Base-by-base conservation (phyloP, 2,797 vertebrate genomes). In the Rhinophrynus dorsalis region DNA sequence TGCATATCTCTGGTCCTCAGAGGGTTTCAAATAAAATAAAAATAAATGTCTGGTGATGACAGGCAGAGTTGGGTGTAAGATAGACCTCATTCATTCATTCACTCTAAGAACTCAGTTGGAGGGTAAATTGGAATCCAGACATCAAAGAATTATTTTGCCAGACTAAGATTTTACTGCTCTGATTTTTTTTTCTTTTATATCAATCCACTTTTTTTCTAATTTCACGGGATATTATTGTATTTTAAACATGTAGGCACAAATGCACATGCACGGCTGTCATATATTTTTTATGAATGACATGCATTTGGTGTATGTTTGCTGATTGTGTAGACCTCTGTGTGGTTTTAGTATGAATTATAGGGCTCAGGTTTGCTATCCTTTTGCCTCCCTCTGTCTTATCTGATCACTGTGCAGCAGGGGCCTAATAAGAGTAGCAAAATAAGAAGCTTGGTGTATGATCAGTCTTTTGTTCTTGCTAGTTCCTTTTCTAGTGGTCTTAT, bases 71-170 rank as follows among this genome's bases (percentile, higher is more conserved):
- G 92, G 91, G 90, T 92, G 90, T 93, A 92, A 91, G 92, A 92
- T 92, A 92, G 93, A 93, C 92, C 93, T 91, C 89, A 92, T 92
- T 96, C 95, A 93, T 95, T 95, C 93, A n/a, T n/a, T n/a, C 90
- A 95, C 95, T 95, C 94, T 98, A 92, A 97, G 96, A 99, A 98
- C 96, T 96, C 97, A 96, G 97, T 96, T 92, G 95, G 95, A 93
- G 96, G 96, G 97, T 98, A 98, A 98, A 99, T 98, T 98, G 95
- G 93, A 98, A 98, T 97, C 92, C 89, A 94, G 95, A 98, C 97
- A 96, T 98, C 95, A 98, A 98, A 98, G 95, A 93, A 93, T 89
- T 90, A 90, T 89, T 90, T 82, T 77, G 90, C 87, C 88, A 90
- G 91, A 90, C 89, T 89, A 87, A 87, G 84, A 87, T 88, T 90